Base-by-base conservation (phyloP, 2,888 invertebrate species). In the Hydroisotoma schaefferi region DNA sequence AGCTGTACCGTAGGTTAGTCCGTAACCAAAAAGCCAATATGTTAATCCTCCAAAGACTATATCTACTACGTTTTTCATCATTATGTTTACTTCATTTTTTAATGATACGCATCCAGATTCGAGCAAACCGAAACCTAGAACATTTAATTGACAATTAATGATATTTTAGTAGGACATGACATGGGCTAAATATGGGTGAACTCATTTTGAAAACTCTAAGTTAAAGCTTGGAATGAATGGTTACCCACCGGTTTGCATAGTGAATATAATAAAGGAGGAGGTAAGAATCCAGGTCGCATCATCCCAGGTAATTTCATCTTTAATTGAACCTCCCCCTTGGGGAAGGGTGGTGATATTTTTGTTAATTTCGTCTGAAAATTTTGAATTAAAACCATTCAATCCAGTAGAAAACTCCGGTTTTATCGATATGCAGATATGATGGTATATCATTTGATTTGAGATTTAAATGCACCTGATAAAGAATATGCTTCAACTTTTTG, bases 31-130 rank as follows among this genome's bases (percentile, higher is more conserved):
- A 33, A 90, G 83, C 95, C 95, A 97, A 78, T 94, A 95, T 0
- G 93, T 92, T 15, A 92, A 77, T 61, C 92, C 94, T 2, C 94
- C 94, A 22, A 95, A 82, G 0, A 92, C 89, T 53, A 95, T 92
- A 73, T 95, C 94, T 0, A 91, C 89, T 0, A 93, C 85, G 74
- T 94, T 94, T 77, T 95, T 95, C 88, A 95, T 92, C 94, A 95
- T 94, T 60, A 97, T 94, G 76, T 94, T 94, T 0, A 93, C 92
- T 80, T 94, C 94, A 75, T 94, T 94, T 78, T 94, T 92, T 55
- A 90, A 83, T 0, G 91, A 91, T 0, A 94, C 94, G 73, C 89
- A 90, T 1, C 94, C 94, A 0, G 93, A 91, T 76, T 94, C 94
- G 70, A 94, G 78, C 85, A 95, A 88, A 1, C 94, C 94, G 74